A percentile compares a stretch with the other conserved stretches of the same genome.
phyloP scores from a whole-genome alignment of 2,888 invertebrate species.

The Phania funesta region DNA sequence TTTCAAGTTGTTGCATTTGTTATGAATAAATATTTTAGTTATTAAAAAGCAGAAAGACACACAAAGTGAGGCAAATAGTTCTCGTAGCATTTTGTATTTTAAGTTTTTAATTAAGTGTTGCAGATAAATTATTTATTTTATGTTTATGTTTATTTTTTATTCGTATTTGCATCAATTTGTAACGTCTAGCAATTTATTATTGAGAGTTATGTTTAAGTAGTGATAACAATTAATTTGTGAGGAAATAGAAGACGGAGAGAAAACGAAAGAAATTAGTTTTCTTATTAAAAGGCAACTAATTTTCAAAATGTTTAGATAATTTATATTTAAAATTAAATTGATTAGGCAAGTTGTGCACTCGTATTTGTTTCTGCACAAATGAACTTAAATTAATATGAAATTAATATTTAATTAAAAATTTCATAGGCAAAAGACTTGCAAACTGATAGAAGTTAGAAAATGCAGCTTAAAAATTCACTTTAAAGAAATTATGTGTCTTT shows the following conservation, averaged over 20 bases:
- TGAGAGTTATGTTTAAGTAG: constrained; percentile 40
- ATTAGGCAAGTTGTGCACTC: too few species aligned
- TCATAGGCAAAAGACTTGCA: too few species aligned
- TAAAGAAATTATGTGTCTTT: too few species aligned
- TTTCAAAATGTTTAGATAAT: not conserved
- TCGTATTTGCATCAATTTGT: not conserved
- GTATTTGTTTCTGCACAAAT: too few species aligned
- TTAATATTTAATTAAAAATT: too few species aligned
- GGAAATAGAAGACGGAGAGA: not conserved
- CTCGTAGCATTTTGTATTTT: constrained; percentile 70
- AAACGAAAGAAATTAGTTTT: not conserved
- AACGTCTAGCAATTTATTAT: constrained; percentile 20
- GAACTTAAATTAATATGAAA: too few species aligned
- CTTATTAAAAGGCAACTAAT: not conserved
- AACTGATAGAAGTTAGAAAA: too few species aligned
- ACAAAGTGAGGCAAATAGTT: constrained; percentile 37
- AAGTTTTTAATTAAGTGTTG: constrained; percentile 70
- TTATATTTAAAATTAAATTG: too few species aligned
- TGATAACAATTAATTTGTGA: constrained; percentile 37
- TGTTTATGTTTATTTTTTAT: not conserved
- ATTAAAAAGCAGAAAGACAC: not conserved
- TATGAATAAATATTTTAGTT: constrained; percentile 44
- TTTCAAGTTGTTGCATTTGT: constrained; percentile 29
- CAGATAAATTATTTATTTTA: constrained; percentile 53
- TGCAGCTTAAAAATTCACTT: too few species aligned